Percentiles rank a stretch among this genome's conserved stretches.
Evolutionary conservation across 2,113 vertebrate genomes (phyloP).

Genomic region (Pseudopipra pipra): DNA sequence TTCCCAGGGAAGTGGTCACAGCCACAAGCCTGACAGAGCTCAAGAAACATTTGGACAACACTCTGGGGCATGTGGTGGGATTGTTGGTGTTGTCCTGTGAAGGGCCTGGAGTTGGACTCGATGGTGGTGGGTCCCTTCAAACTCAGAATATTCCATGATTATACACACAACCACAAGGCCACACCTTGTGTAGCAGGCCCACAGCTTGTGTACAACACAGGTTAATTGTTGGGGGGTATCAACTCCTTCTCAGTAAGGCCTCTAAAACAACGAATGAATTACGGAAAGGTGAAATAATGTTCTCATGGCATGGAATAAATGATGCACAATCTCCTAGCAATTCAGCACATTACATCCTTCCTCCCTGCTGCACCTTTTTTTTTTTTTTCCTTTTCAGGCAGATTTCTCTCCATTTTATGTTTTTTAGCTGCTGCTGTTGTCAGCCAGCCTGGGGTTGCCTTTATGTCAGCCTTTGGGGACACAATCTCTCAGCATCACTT

Average conservation of each 20-base stretch:
- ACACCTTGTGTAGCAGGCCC: background rate
- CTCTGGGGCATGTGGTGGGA: background rate
- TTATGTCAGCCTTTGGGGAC: background rate
- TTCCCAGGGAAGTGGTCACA: background rate
- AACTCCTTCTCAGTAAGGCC: background rate
- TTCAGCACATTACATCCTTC: background rate
- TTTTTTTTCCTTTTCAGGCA: background rate
- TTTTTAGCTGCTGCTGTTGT: background rate
- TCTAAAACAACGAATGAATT: background rate
- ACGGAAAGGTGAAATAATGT: background rate
- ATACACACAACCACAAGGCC: background rate
- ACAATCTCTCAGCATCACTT: background rate
- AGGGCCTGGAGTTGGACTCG: background rate
- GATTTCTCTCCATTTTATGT: background rate
- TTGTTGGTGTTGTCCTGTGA: background rate
- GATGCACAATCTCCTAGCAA: background rate
- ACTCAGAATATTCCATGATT: background rate
- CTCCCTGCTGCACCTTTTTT: background rate
- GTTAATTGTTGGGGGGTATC: background rate
- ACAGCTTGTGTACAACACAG: background rate
- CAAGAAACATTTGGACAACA: background rate
- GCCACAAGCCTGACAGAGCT: background rate
- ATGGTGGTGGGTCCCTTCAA: background rate
- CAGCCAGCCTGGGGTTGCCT: background rate
- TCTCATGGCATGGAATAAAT: background rate